phyloP scores from a whole-genome alignment of 2,797 vertebrate genomes.

The Hoplostethus atlanticus region DNA sequence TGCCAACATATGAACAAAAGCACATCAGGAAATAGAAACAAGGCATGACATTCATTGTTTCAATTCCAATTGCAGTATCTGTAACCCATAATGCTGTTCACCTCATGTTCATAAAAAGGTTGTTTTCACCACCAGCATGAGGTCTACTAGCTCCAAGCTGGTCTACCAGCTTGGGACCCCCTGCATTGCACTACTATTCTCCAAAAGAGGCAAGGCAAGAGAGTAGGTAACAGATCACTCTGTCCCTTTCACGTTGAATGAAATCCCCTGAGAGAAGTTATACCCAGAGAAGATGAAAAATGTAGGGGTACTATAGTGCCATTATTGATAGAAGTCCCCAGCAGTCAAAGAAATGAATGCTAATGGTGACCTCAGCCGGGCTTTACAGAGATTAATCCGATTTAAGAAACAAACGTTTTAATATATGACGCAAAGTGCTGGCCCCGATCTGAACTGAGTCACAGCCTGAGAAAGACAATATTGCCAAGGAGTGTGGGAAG shows the following conservation, averaged over 20 bases:
- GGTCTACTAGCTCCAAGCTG: conserved; percentile 34
- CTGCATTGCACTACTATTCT: conserved; percentile 42
- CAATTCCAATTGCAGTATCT: neutral
- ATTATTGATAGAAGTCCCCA: conserved; percentile 82
- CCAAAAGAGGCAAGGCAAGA: conserved; percentile 59
- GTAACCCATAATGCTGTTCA: conserved; percentile 1
- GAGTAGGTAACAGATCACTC: conserved; percentile 71
- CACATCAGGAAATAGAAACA: neutral
- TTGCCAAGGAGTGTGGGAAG: conserved; percentile 64
- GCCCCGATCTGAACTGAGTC: conserved; percentile 74
- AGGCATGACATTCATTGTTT: neutral
- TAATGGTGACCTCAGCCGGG: conserved; percentile 78
- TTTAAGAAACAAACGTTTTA: conserved; percentile 80
- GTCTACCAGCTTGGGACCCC: conserved; percentile 45
- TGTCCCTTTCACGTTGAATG: conserved; percentile 67
- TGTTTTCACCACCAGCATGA: conserved; percentile 18
- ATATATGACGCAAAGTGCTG: conserved; percentile 68
- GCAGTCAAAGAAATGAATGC: conserved; percentile 80
- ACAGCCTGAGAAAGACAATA: conserved; percentile 55
- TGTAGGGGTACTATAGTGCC: conserved; percentile 70
- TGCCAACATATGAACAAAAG: neutral
- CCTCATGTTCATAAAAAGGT: conserved; percentile 4
- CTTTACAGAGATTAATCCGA: conserved; percentile 82
- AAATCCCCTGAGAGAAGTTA: conserved; percentile 75
- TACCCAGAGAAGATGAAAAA: conserved; percentile 75